phyloP scores from a whole-genome alignment of 2,888 invertebrate genomes.

The Yponomeuta cagnagella region DNA sequence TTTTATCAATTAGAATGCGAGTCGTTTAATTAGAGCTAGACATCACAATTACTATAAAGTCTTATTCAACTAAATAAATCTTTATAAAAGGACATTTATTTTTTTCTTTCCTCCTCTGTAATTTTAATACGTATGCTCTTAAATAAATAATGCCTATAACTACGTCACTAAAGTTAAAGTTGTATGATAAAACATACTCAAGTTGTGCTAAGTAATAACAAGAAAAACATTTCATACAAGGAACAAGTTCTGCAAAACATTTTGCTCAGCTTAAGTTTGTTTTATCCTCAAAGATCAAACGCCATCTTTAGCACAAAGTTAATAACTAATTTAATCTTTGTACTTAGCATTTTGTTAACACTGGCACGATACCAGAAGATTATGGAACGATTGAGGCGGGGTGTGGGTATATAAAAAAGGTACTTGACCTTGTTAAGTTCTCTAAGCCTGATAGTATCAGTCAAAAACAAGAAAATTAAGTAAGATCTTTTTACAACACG shows the following conservation, averaged over 20 bases:
- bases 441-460: background rate
- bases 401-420: background rate
- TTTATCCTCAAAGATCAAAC: background rate
- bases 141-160: conserved; percentile 46
- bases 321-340: conserved; percentile 5
- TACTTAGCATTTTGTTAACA: background rate
- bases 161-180: conserved; percentile 22
- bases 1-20: background rate
- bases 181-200: background rate
- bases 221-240: background rate
- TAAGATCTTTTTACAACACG: too few relatives aligned
- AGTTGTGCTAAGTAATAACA: background rate
- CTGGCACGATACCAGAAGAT: background rate
- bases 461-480: background rate
- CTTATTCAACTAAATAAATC: conserved; percentile 3
- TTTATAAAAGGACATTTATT: conserved; percentile 1
- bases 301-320: background rate
- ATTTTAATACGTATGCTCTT: conserved; percentile 23
- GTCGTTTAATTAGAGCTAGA: conserved; percentile 16
- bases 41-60: conserved; percentile 20
- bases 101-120: background rate
- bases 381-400: background rate
- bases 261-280: conserved; percentile 4
- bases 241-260: background rate
- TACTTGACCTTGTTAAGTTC: background rate